A percentile compares a stretch with the other conserved stretches of the same genome.
These are phyloP conservation scores for Thymallus thymallus DNA, from an alignment of 2,113 vertebrate species.

Conservation along the genomic window DNA sequence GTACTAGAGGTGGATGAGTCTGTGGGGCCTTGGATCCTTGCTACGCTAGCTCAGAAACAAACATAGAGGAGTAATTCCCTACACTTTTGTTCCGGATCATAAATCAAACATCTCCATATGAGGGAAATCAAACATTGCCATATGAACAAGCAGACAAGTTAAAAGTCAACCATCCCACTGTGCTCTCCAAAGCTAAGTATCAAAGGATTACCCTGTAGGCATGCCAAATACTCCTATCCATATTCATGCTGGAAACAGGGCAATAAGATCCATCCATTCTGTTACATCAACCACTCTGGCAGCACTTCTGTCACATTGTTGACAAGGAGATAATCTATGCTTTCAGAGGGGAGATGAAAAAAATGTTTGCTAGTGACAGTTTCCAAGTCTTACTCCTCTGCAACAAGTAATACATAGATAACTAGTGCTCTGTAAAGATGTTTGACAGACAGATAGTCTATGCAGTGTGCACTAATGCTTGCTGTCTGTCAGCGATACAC, in stretches of 20 bases:
- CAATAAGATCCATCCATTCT: slow-evolving; percentile 43
- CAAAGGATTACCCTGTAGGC: slow-evolving; percentile 61
- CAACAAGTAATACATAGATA: slow-evolving; percentile 37
- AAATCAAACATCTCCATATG: slow-evolving; percentile 58
- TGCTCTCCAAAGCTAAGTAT: slow-evolving; percentile 55
- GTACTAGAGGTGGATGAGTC: background rate
- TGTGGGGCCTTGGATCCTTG: background rate
- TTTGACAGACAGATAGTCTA: background rate
- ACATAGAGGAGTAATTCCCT: slow-evolving; percentile 42
- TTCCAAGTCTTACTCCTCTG: background rate
- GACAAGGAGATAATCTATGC: slow-evolving; percentile 19
- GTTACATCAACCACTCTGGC: slow-evolving; percentile 40
- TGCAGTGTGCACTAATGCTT: too few species aligned
- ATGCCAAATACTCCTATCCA: slow-evolving; percentile 59
- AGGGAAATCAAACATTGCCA: slow-evolving; percentile 62
- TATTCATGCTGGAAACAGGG: slow-evolving; percentile 51
- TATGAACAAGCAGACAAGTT: slow-evolving; percentile 57
- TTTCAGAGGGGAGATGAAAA: slow-evolving; percentile 28
- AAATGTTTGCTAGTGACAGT: background rate
- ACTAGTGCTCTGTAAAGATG: slow-evolving; percentile 33
- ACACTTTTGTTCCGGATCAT: slow-evolving; percentile 63
- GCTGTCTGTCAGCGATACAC: too few species aligned
- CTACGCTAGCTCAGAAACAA: slow-evolving; percentile 49
- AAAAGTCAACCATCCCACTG: slow-evolving; percentile 59
- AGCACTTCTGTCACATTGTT: slow-evolving; percentile 38